phyloP scores from a whole-genome alignment of 2,797 vertebrate species.

The Sebastes dallii region DNA sequence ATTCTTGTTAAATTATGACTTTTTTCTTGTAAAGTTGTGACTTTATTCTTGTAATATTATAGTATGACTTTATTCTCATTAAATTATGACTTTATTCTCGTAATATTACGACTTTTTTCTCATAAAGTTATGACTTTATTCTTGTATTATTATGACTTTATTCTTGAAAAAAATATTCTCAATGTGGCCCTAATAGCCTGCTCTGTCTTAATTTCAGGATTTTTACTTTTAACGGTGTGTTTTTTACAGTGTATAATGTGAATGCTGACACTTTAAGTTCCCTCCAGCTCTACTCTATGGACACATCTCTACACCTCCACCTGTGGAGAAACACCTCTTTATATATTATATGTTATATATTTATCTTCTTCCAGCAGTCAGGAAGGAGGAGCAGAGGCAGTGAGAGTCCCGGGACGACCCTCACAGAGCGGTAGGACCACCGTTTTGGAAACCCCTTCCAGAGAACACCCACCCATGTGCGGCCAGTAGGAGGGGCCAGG shows the following conservation, averaged over 20 bases:
- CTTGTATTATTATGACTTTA: no score
- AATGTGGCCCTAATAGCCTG: no score
- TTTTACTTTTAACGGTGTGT: not conserved
- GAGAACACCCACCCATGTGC: conserved; percentile 37
- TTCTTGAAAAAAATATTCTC: no score
- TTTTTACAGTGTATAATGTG: not conserved
- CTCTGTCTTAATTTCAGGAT: no score
- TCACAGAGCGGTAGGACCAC: not conserved
- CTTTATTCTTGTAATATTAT: no score
- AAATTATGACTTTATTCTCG: no score
- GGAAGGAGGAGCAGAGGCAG: not conserved
- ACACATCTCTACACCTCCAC: not conserved
- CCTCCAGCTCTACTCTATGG: not conserved
- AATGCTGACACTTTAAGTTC: not conserved
- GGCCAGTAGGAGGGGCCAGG: conserved; percentile 73
- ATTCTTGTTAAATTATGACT: no score
- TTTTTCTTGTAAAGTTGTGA: no score
- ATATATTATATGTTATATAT: no score
- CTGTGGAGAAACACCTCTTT: conserved; percentile 15
- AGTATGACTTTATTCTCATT: no score
- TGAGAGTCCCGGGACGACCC: not conserved
- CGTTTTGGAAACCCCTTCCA: conserved; percentile 4
- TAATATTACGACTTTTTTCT: no score
- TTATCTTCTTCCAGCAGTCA: not conserved
- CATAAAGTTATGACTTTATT: no score